phyloP scores from a whole-genome alignment of 2,888 invertebrate species.

The Torymus texanus region DNA sequence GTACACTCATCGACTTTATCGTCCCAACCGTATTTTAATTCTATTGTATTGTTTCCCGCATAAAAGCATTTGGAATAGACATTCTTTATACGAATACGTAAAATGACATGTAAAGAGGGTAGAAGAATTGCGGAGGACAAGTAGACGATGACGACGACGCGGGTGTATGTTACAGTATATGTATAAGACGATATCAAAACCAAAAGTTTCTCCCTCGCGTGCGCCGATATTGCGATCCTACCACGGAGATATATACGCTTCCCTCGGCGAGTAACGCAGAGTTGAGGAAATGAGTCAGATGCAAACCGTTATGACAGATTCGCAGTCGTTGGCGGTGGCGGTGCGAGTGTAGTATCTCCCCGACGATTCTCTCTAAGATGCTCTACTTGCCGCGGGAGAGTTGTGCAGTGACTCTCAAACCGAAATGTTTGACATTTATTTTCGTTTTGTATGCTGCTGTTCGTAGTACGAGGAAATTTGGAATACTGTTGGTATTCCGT shows the following conservation, averaged over 20 bases:
- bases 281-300: constrained; percentile 40
- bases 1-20: too few relatives aligned
- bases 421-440: too few relatives aligned
- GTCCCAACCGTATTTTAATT: too few relatives aligned
- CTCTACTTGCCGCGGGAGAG: constrained; percentile 17
- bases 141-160: background rate
- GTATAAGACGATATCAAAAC: constrained; percentile 27
- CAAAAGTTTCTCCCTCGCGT: constrained; percentile 36
- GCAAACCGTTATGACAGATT: constrained; percentile 46
- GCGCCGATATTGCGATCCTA: constrained; percentile 31
- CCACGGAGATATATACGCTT: constrained; percentile 30
- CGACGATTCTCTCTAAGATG: constrained; percentile 24
- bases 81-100: background rate
- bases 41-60: background rate
- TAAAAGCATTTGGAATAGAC: background rate
- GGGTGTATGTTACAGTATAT: background rate
- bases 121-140: constrained; percentile 24
- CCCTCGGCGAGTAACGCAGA: background rate
- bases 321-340: constrained; percentile 13
- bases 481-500: too few relatives aligned
- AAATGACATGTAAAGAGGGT: constrained; percentile 9
- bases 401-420: constrained; percentile 22
- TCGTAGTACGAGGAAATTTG: too few relatives aligned
- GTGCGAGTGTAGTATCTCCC: constrained; percentile 14
- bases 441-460: too few relatives aligned